Base-by-base conservation (phyloP, 2,888 invertebrate genomes). In the Griposia aprilina region DNA sequence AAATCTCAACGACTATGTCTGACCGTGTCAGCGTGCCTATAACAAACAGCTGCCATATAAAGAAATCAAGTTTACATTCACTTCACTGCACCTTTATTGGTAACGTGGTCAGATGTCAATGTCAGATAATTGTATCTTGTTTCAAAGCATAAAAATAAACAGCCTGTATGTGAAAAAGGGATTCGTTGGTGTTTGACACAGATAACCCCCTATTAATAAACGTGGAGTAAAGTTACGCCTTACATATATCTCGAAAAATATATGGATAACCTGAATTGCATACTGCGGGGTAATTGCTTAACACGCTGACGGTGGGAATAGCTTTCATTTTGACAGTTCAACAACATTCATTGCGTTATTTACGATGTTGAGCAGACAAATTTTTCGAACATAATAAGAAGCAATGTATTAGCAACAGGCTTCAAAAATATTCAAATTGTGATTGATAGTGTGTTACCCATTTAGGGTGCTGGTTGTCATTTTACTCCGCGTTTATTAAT, bases 11-110 rank as follows among this genome's bases (percentile, higher is more conserved):
- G 62, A n/a, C 41, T 74, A 76, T 30, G 66, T 82, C 41, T 78
- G 59, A 63, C 81, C 82, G 23, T 69, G 74, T 55, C 55, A 65
- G 80, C 80, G 26, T 76, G 66, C 36, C 26, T 86, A 82, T 82
- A 79, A 80, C 74, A 84, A 80, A 81, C 71, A 81, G 70, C 89
- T 91, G 87, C 94, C 95, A 85, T 95, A 90, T 93, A 94, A 90
- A 93, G 95, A 91, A 92, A 93, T 93, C 93, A 88, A 90, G 95
- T 94, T 94, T 93, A 92, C 93, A 90, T 94, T 95, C 93, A 94
- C 95, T 94, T 94, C 92, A 92, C 84, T 87, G 84, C 88, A 86
- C 94, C 93, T 91, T 93, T 91, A 93, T 90, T 91, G 93, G 94
- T 85, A 91, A 90, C 86, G 85, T 90, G 91, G 92, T 92, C 89